Evolutionary conservation across 2,113 vertebrate species (phyloP).

Genomic region (Phalacrocorax pelagicus): DNA sequence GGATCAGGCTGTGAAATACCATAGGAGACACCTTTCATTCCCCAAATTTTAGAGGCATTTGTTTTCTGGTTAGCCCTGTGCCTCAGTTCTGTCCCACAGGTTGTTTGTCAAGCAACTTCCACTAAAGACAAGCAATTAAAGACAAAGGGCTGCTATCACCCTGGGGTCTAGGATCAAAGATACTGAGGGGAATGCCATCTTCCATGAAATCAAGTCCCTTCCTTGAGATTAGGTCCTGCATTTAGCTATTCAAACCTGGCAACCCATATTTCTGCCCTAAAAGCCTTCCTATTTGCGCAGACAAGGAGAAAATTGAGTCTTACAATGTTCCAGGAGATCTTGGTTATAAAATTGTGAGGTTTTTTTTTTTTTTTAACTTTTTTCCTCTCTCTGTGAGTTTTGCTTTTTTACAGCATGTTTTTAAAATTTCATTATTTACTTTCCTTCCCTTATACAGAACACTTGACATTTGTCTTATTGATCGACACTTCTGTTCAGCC

Average conservation of each 20-base stretch:
- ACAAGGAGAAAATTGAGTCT: background rate
- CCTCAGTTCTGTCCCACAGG: background rate
- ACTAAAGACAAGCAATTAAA: background rate
- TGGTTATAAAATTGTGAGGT: rapidly evolving
- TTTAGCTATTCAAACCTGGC: background rate
- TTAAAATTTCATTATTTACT: background rate
- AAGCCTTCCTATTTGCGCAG: background rate
- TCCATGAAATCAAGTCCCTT: background rate
- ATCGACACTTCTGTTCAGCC: background rate
- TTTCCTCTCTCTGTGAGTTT: background rate
- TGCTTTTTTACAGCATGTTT: background rate
- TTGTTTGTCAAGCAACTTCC: background rate
- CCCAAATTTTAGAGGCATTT: background rate
- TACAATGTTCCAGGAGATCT: background rate
- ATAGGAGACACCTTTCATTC: background rate
- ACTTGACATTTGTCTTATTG: background rate
- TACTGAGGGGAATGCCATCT: background rate
- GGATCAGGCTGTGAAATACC: background rate
- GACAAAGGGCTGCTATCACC: background rate
- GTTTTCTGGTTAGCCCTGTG: background rate
- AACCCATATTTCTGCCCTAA: background rate
- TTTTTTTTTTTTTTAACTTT: background rate
- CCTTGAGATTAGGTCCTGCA: background rate
- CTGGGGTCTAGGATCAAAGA: background rate
- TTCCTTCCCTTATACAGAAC: background rate